A percentile compares a stretch with the other conserved stretches of the same genome.
Conservation (phyloP, 2,113 vertebrate species). For the Protobothrops mucrosquamatus region DNA sequence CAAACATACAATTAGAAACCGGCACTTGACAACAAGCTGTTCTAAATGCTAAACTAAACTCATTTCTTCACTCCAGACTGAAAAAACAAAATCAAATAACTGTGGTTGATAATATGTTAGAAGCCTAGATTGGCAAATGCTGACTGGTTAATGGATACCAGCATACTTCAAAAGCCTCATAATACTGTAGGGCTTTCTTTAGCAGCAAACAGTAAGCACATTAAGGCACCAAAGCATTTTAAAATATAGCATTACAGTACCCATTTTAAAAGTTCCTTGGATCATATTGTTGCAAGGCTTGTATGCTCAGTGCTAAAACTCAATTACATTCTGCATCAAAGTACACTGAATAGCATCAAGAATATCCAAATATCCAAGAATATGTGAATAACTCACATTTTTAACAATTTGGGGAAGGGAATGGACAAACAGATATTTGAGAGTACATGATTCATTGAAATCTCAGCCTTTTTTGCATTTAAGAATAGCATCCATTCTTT, state of each 20-base stretch:
- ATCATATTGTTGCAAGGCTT: not conserved
- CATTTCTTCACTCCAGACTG: not conserved
- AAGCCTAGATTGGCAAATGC: not conserved
- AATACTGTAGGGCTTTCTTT: not conserved
- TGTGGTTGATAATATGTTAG: not conserved
- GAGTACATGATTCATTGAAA: not conserved
- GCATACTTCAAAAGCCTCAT: slow-evolving; percentile 11
- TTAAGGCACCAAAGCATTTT: not conserved
- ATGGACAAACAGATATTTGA: not conserved
- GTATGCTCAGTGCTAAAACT: not conserved
- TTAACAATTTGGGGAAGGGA: not conserved
- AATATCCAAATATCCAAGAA: not conserved
- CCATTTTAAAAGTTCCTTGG: not conserved
- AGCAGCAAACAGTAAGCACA: not conserved
- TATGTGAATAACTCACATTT: not conserved
- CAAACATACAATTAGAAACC: not conserved
- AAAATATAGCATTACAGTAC: not conserved
- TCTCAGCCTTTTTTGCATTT: not conserved
- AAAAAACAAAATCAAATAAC: not conserved
- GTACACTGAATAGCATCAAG: not conserved
- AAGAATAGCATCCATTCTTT: not conserved
- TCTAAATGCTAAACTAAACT: not conserved
- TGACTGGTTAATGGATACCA: slow-evolving; percentile 26
- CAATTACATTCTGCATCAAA: not conserved
- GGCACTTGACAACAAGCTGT: not conserved